Percentiles rank a stretch among this genome's conserved stretches.
phyloP scores from a whole-genome alignment of 2,888 invertebrate genomes.

The Andrena praecox region DNA sequence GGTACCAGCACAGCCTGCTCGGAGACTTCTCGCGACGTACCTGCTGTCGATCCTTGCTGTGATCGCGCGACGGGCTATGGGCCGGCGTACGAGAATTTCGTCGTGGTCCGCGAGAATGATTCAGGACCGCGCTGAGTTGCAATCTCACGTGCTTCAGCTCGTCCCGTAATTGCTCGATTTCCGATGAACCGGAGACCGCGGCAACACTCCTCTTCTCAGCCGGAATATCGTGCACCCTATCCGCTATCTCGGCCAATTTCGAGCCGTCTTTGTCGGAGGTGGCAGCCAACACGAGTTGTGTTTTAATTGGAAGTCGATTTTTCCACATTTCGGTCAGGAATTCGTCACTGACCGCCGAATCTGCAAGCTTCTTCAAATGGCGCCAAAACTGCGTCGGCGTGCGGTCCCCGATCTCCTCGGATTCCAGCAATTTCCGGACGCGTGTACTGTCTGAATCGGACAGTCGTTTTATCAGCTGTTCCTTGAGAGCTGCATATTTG shows the following conservation, averaged over 20 bases:
- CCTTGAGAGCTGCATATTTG: background rate
- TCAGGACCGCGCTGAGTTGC: slow-evolving; percentile 6
- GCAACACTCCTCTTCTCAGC: background rate
- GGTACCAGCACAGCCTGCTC: too few relatives aligned
- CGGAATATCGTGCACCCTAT: background rate
- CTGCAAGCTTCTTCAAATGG: background rate
- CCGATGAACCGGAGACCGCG: background rate
- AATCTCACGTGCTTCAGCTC: background rate
- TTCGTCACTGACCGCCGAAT: background rate
- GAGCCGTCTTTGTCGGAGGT: background rate
- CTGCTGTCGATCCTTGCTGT: too few relatives aligned
- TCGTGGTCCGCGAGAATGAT: background rate
- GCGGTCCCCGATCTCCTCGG: slow-evolving; percentile 5
- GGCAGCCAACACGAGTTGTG: background rate
- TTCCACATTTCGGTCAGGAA: slow-evolving; percentile 7
- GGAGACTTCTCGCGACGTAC: too few relatives aligned
- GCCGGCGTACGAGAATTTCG: background rate
- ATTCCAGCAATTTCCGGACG: background rate
- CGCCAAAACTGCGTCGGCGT: slow-evolving; percentile 15
- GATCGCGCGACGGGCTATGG: background rate
- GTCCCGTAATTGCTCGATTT: background rate
- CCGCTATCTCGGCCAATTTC: slow-evolving; percentile 11
- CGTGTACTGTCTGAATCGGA: background rate
- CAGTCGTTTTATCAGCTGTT: background rate
- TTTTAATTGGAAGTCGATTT: background rate